These are phyloP conservation scores for Temnothorax unifasciatus DNA, from an alignment of 2,888 invertebrate genomes.

Conservation along the genomic window DNA sequence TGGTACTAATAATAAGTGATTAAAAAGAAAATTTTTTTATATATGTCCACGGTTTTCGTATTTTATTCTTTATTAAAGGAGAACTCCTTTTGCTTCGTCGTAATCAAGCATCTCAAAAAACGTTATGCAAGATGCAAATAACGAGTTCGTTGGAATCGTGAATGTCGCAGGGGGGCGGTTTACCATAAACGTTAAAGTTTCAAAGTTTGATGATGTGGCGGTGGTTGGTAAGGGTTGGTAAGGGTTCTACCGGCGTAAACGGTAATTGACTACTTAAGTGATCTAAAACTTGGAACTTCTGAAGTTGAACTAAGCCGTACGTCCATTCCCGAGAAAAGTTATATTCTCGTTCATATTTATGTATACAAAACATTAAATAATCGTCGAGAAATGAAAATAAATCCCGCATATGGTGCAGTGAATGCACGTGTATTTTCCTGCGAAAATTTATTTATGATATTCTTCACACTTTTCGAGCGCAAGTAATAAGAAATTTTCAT, in stretches of 20 bases:
- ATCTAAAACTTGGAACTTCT: constrained; percentile 47
- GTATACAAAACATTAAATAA: not conserved
- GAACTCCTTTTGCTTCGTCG: constrained; percentile 4
- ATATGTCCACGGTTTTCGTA: not conserved
- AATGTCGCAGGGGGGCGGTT: constrained; percentile 62
- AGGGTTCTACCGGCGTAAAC: constrained; percentile 49
- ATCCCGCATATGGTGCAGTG: too few relatives aligned
- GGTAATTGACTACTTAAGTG: constrained; percentile 64
- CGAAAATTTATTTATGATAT: not conserved
- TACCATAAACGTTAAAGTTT: constrained; percentile 71
- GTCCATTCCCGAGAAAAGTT: constrained; percentile 6
- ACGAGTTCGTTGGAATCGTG: constrained; percentile 55
- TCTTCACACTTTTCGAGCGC: not conserved
- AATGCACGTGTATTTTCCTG: not conserved
- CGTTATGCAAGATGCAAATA: constrained; percentile 60
- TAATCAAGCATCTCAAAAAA: constrained; percentile 48
- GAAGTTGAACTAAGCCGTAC: constrained; percentile 7
- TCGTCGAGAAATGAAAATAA: constrained; percentile 7
- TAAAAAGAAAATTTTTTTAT: not conserved
- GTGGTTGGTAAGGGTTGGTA: constrained; percentile 29
- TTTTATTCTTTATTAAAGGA: constrained; percentile 16
- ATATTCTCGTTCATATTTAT: not conserved
- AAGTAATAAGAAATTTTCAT: not conserved
- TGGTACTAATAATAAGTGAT: not conserved
- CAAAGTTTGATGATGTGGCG: constrained; percentile 73